Conservation (phyloP, 2,113 vertebrate species). For the Eurypyga helias region DNA sequence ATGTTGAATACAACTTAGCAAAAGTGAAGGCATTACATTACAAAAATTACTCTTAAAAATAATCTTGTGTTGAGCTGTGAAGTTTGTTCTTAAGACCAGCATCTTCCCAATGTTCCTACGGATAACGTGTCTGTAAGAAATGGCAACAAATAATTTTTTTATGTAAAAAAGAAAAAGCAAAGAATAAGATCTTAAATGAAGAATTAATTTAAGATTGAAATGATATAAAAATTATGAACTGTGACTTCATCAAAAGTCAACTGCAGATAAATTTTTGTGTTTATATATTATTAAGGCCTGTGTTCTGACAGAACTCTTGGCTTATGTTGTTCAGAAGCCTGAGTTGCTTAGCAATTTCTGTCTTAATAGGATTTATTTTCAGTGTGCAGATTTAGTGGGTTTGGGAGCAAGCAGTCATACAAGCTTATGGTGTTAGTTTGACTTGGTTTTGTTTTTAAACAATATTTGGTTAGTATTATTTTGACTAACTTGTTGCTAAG, state of each 20-base stretch:
- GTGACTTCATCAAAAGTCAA: neutral
- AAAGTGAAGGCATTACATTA: neutral
- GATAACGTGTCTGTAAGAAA: neutral
- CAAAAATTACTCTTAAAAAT: neutral
- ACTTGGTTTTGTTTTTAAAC: neutral
- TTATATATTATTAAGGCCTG: neutral
- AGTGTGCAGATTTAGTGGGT: neutral
- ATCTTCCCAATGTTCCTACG: neutral
- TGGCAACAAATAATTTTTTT: neutral
- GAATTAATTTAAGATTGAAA: neutral
- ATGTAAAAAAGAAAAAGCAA: neutral
- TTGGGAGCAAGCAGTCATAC: neutral
- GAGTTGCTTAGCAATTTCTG: neutral
- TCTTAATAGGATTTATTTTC: neutral
- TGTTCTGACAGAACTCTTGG: neutral
- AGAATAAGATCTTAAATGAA: neutral
- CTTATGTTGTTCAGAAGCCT: neutral
- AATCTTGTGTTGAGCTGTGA: neutral
- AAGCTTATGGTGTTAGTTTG: neutral
- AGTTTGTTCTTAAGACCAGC: neutral
- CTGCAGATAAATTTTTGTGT: accelerated
- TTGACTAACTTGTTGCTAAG: neutral
- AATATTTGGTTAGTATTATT: neutral
- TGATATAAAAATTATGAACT: neutral
- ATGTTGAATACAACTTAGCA: neutral